Conservation (phyloP, 2,797 vertebrate species). For the Mycteria americana region DNA sequence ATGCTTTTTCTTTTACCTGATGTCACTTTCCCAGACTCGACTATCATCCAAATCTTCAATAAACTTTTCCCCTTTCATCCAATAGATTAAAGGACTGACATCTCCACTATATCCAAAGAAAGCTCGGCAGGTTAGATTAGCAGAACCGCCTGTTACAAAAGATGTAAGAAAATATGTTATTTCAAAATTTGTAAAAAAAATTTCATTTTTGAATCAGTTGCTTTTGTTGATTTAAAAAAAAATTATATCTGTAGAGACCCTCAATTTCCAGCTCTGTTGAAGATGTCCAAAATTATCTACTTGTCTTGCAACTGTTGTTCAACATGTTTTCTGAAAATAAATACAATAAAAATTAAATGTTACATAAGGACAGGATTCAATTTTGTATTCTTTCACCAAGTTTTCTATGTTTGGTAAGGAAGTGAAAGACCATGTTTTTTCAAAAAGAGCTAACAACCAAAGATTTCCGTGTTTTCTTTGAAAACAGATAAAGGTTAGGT, state of each 20-base stretch:
- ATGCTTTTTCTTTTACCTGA: constrained; percentile 83
- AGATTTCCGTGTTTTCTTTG: background rate
- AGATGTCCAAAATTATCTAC: background rate
- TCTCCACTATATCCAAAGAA: constrained; percentile 97
- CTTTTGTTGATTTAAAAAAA: constrained; percentile 8
- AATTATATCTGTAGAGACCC: background rate
- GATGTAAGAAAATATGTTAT: constrained; percentile 42
- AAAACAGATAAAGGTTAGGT: background rate
- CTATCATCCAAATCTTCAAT: constrained; percentile 97
- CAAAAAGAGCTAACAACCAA: background rate
- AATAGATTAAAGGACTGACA: constrained; percentile 94
- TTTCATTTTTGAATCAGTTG: background rate
- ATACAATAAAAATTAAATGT: background rate
- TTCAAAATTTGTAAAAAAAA: background rate
- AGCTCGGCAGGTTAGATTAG: constrained; percentile 95
- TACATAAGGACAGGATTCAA: background rate
- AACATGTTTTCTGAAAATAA: background rate
- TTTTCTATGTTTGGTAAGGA: background rate
- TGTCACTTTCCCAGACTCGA: constrained; percentile 92
- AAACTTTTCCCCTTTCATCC: constrained; percentile 99
- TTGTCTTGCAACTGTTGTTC: background rate
- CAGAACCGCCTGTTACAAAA: constrained; percentile 81
- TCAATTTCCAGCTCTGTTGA: background rate
- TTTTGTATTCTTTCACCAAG: background rate
- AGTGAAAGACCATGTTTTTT: background rate